Conservation (phyloP, 2,113 vertebrate genomes). For the Semnornis frantzii region DNA sequence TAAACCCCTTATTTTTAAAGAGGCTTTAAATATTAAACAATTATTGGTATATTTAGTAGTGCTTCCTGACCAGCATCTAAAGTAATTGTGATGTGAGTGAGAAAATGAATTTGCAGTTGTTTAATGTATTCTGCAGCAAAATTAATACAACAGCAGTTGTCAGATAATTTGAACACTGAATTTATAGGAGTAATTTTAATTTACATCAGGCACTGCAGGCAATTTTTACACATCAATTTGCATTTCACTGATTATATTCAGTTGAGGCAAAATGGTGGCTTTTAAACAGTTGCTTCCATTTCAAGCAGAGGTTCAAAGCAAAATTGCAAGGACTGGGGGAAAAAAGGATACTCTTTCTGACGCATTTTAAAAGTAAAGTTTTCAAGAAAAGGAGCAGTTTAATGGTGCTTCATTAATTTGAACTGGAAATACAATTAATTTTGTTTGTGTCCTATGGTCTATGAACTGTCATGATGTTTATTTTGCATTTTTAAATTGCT, state of each 20-base stretch:
- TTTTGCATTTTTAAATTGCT: neutral
- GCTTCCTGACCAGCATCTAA: slow-evolving; percentile 37
- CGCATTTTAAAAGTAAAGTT: neutral
- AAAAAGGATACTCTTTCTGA: neutral
- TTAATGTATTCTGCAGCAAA: slow-evolving; percentile 57
- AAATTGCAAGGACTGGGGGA: neutral
- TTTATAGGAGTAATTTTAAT: slow-evolving; percentile 64
- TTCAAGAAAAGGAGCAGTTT: neutral
- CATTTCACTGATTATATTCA: slow-evolving; percentile 37
- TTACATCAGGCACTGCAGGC: slow-evolving; percentile 33
- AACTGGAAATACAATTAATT: neutral
- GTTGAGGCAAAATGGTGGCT: neutral
- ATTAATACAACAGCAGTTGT: slow-evolving; percentile 50
- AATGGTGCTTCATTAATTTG: neutral
- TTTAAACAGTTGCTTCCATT: neutral
- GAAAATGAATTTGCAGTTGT: slow-evolving; percentile 58
- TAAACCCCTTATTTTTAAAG: slow-evolving; percentile 36
- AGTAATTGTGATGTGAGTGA: slow-evolving; percentile 50
- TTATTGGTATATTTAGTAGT: slow-evolving; percentile 10
- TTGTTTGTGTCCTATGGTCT: neutral
- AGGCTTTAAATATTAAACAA: slow-evolving; percentile 51
- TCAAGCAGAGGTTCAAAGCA: neutral
- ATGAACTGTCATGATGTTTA: neutral
- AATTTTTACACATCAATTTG: slow-evolving; percentile 45
- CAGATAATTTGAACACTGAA: slow-evolving; percentile 54